phyloP scores from a whole-genome alignment of 2,113 vertebrate species.

The Centropus unirufus region DNA sequence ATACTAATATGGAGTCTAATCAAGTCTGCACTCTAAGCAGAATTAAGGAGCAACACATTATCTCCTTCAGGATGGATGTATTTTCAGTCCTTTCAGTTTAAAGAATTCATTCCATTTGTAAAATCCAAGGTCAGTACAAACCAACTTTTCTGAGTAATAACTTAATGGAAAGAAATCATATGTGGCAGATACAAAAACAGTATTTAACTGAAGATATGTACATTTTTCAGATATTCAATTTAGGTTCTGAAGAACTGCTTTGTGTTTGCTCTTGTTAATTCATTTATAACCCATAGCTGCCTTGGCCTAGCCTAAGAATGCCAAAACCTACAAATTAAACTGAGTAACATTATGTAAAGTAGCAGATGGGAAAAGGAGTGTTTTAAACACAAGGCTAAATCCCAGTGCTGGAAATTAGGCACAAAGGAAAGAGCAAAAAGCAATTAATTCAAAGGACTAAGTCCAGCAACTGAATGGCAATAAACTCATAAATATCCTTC shows the following conservation, averaged over 20 bases:
- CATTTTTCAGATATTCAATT: not conserved
- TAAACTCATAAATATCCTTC: slow-evolving; percentile 23
- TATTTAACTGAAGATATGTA: not conserved
- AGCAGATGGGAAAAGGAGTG: slow-evolving; percentile 27
- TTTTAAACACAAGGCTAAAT: slow-evolving; percentile 20
- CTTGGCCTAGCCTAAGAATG: not conserved
- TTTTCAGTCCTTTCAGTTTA: not conserved
- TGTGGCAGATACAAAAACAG: not conserved
- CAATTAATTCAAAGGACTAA: slow-evolving; percentile 2
- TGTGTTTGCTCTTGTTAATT: not conserved
- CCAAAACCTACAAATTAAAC: not conserved
- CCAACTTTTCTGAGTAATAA: not conserved
- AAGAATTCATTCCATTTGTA: not conserved
- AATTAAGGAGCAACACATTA: not conserved
- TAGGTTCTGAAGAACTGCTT: not conserved
- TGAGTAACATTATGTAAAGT: not conserved
- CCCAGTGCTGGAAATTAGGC: not conserved
- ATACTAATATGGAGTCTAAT: not conserved
- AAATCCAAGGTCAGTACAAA: not conserved
- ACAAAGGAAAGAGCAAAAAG: not conserved
- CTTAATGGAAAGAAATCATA: not conserved
- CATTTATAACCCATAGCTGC: not conserved
- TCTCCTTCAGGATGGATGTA: not conserved
- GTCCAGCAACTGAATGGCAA: slow-evolving; percentile 2
- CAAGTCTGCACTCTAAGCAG: not conserved